Evolutionary conservation across 2,113 vertebrate genomes (phyloP).

Genomic region (Fregetta grallaria): DNA sequence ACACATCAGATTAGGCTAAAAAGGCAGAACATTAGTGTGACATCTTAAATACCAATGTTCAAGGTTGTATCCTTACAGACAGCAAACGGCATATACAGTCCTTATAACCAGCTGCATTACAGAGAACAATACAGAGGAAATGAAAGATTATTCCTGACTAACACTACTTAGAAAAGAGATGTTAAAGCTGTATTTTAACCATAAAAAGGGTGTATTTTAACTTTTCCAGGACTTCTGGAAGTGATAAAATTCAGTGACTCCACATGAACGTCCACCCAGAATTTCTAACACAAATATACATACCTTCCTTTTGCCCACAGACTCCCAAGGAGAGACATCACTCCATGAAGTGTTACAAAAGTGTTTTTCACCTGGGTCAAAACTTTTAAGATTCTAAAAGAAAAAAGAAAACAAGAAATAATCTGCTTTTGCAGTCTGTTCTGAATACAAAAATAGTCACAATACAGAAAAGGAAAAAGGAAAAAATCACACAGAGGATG

Average conservation of each 20-base stretch:
- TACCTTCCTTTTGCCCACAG: conserved; percentile 78
- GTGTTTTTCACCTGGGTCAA: conserved; percentile 80
- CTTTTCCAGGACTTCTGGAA: not conserved
- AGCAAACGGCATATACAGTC: fast-evolving
- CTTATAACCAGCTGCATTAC: not conserved
- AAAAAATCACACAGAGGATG: not conserved
- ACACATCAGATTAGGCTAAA: not conserved
- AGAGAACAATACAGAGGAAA: not conserved
- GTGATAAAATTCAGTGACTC: not conserved
- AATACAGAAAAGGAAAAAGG: not conserved
- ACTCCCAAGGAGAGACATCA: conserved; percentile 80
- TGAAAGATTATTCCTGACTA: not conserved
- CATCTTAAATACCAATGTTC: not conserved
- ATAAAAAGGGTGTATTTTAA: not conserved
- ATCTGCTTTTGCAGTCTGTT: not conserved
- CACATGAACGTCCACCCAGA: not conserved
- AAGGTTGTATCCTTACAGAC: not conserved
- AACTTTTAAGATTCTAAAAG: conserved; percentile 75
- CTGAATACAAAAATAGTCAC: not conserved
- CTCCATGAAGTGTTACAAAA: conserved; percentile 80
- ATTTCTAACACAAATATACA: not conserved
- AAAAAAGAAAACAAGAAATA: not conserved
- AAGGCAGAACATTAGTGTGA: not conserved
- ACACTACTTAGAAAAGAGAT: not conserved
- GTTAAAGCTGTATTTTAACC: not conserved